Evolutionary conservation across 2,113 vertebrate genomes (phyloP), one percentile per base, ranked within the genome.

Genomic region (Psittacula cyanocephala): DNA sequence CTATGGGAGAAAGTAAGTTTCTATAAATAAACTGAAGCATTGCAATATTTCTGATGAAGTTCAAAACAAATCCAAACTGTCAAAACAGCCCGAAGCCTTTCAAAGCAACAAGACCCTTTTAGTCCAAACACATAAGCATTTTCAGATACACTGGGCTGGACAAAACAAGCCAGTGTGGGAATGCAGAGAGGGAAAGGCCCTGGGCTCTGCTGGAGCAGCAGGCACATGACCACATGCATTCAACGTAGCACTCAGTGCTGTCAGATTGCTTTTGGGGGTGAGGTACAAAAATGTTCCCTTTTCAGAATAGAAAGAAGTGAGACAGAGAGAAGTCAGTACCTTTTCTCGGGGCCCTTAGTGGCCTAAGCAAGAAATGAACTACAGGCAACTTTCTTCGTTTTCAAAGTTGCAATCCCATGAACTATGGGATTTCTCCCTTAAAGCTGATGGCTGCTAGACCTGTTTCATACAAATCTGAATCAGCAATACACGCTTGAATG

Each of bases 41-140:
- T 84, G 88, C 65, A 46, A 3, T 37, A 86, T 85, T 85, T 81
- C 47, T 89, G 27, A 81, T 46, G 53, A 83, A 81, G 78, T 82
- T 89, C 84, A 84, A 87, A 86, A 95, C 92, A 95, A 95, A 96
- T 71, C 28, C 81, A 89, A 93, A 95, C 79, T 87, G 68, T 95
- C 91, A 92, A 87, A 96, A 93, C n/a, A 85, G 60, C 85, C 84
- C 41, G 41, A 81, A 88, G 84, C 67, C 46, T 75, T 87, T 91
- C 68, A 80, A 63, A 94, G 90, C 70, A 91, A 69, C 49, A 68
- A 33, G 68, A 65, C 49, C 62, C 78, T 72, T 55, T 88, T 17
- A 94, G 87, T 37, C 17, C 47, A 70, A 93, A 63, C 67, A 67
- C 49, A 47, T 3, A 46, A 91, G 81, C 41, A 8, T 85, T 92